Evolutionary conservation across 1,140 invertebrate species (phyloP), one percentile per base, ranked within the genome.

Genomic region (Anastatus disparis): DNA sequence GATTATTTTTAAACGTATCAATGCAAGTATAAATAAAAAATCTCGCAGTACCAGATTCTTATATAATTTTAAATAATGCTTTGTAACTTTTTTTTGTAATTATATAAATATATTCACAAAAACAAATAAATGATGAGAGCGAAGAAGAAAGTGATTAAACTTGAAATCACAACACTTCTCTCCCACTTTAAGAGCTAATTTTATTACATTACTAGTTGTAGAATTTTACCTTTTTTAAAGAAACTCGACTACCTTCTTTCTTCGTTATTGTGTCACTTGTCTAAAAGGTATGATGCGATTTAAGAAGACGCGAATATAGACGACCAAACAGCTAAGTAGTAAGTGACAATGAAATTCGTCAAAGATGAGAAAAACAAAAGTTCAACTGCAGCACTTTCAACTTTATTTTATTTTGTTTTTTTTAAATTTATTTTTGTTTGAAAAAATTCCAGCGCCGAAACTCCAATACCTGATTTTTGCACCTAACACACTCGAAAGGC

Each of bases 161-260:
- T 73, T 63, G 71, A 74, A 79, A 76, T 81, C 76, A 80, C 72
- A 79, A 77, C 58, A 77, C 75, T 78, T 77, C 68, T 68, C 62
- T 76, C 74, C 72, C 71, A 70, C 71, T 78, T 77, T 80, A 81
- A 67, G 24, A 79, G 71, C 79, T 81, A 81, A 74, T 76, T 80
- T 81, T 77, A 79, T 79, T 80, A 82, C 78, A 62, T 81, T 79
- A 80, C 76, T 81, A 78, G 71, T 74, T 76, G 76, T 71, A 76
- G 70, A 52, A 77, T 81, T 74, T 72, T 82, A 82, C 81, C 81
- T 82, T 78, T 31, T 70, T 63, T 71, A 74, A 72, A 79, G 79
- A 75, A 70, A 78, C 79, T 78, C 75, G 64, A 71, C 50, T 77
- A 77, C 76, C 73, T 73, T 79, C 76, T 77, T 79, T 76, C 73